phyloP scores from a whole-genome alignment of 1,140 invertebrate species.

The Camponotus vicinus region DNA sequence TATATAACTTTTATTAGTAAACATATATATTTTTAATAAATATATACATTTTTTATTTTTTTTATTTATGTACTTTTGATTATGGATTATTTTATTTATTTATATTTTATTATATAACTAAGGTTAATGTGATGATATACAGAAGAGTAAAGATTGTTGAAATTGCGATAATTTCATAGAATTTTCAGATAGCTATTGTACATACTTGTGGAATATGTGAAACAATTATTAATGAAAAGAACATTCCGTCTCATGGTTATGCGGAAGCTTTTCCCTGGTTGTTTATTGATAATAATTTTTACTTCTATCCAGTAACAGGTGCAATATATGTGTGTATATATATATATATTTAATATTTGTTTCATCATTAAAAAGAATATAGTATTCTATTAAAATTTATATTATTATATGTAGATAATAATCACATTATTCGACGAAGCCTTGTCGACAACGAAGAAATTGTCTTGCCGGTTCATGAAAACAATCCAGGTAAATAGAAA shows the following conservation, averaged over 20 bases:
- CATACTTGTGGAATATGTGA: neutral
- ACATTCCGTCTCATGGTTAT: neutral
- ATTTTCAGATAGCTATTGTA: slow-evolving; percentile 8
- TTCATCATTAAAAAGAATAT: neutral
- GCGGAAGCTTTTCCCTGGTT: neutral
- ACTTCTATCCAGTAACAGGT: slow-evolving; percentile 14
- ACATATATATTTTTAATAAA: no score
- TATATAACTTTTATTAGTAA: no score
- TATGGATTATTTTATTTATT: no score
- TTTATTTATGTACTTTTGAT: no score
- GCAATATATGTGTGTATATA: no score
- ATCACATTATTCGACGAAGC: neutral
- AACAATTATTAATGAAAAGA: neutral
- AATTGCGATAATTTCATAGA: neutral
- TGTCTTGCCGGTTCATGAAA: neutral
- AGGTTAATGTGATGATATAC: neutral
- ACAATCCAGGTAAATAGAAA: neutral
- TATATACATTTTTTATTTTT: no score
- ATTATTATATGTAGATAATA: slow-evolving; percentile 10
- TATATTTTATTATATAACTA: no score
- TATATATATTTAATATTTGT: neutral
- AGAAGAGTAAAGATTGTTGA: neutral
- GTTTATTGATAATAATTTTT: neutral
- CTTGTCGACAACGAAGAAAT: neutral
- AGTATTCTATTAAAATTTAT: neutral